Evolutionary conservation across 2,888 invertebrate genomes (phyloP).

Genomic region (Tetranychus truncatus): DNA sequence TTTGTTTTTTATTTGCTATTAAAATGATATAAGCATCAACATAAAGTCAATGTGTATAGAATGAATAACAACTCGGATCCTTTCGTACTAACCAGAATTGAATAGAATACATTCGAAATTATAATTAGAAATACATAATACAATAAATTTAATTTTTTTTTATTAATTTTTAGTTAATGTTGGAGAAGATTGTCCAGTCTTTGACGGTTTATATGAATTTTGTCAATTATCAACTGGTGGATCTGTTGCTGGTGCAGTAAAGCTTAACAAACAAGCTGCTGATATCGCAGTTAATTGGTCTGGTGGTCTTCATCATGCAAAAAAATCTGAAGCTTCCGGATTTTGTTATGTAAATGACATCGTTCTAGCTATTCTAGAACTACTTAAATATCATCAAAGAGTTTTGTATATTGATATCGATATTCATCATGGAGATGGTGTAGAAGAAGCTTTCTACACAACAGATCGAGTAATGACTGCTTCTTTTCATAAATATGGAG

Average conservation of each 20-base stretch:
- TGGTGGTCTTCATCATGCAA: slow-evolving; percentile 96
- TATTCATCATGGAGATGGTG: slow-evolving; percentile 98
- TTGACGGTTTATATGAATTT: slow-evolving; percentile 97
- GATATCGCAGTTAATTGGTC: slow-evolving; percentile 99
- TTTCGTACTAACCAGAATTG: no score
- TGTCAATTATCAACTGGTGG: slow-evolving; percentile 94
- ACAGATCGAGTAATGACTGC: slow-evolving; percentile 99
- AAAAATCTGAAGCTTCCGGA: slow-evolving; percentile 95
- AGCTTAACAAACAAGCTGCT: slow-evolving; percentile 90
- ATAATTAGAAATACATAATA: not conserved
- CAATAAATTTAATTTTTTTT: slow-evolving; percentile 41
- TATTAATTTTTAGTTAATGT: slow-evolving; percentile 48
- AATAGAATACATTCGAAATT: no score
- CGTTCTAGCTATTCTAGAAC: slow-evolving; percentile 84
- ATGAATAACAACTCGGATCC: no score
- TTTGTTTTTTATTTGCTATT: no score
- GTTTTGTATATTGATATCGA: slow-evolving; percentile 97
- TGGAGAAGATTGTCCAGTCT: slow-evolving; percentile 98
- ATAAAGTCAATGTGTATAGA: no score
- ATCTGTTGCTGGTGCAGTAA: slow-evolving; percentile 96
- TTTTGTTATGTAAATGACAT: slow-evolving; percentile 99
- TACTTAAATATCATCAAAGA: slow-evolving; percentile 84
- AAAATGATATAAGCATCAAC: no score
- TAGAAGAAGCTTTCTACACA: slow-evolving; percentile 97
- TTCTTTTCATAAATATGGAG: slow-evolving; percentile 97